Evolutionary conservation across 2,113 vertebrate species (phyloP).

Genomic region (Aythya baeri): DNA sequence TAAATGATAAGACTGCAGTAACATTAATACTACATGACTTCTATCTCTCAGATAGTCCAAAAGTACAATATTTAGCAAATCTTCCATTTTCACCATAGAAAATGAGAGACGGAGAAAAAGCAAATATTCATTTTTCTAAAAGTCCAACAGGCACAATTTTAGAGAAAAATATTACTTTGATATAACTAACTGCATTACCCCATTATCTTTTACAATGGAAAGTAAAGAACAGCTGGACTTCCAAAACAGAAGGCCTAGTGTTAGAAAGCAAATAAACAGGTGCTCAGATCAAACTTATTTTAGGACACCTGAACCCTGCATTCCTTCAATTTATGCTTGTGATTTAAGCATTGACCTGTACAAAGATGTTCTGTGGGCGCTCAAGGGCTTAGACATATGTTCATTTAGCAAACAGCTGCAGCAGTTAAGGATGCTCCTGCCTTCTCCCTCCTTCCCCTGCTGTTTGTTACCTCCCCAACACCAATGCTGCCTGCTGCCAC

Average conservation of each 20-base stretch:
- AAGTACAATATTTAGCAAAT: neutral
- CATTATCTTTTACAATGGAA: neutral
- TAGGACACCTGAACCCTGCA: neutral
- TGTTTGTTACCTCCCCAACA: neutral
- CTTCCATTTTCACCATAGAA: neutral
- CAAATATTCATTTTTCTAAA: neutral
- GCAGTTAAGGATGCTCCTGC: neutral
- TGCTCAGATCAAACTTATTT: neutral
- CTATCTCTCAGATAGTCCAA: neutral
- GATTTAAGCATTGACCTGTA: constrained; percentile 2
- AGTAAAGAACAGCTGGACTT: neutral
- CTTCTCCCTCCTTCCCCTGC: neutral
- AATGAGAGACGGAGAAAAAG: neutral
- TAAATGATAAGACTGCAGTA: neutral
- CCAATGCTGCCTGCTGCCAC: neutral
- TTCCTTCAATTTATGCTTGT: neutral
- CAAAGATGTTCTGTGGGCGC: neutral
- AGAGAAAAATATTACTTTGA: neutral
- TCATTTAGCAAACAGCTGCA: constrained; percentile 24
- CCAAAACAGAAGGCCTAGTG: neutral
- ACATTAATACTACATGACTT: neutral
- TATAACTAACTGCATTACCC: neutral
- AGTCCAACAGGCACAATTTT: neutral
- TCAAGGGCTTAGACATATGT: neutral
- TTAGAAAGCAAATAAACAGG: neutral